These are phyloP conservation scores for Mythimna impura DNA, from an alignment of 2,888 invertebrate species.

Conservation along the genomic window DNA sequence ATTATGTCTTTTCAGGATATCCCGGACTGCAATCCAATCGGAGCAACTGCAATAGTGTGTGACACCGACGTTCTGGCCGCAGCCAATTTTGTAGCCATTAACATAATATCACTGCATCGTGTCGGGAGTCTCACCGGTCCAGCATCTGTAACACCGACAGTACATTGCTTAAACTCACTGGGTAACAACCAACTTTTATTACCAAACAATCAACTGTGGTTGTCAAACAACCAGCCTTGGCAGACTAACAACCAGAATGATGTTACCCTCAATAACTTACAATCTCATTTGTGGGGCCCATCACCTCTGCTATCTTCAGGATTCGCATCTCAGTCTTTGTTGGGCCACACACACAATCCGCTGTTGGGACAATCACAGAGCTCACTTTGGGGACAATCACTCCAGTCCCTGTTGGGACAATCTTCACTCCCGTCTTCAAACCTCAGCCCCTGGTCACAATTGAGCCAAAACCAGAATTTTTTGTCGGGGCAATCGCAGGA, in stretches of 20 bases:
- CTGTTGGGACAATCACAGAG: background rate
- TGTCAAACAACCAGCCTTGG: background rate
- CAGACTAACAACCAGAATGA: background rate
- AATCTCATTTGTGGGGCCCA: background rate
- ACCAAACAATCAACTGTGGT: constrained; percentile 7
- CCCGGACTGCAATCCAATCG: background rate
- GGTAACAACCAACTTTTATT: constrained; percentile 3
- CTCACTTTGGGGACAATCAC: constrained; percentile 7
- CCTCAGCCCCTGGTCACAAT: background rate
- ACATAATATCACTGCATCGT: constrained; percentile 13
- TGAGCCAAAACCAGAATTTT: background rate
- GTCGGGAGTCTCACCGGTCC: background rate
- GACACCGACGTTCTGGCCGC: background rate
- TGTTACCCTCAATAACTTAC: background rate
- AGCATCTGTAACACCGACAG: constrained; percentile 1
- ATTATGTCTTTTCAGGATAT: background rate
- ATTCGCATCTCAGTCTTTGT: background rate
- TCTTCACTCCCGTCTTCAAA: background rate
- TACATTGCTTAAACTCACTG: background rate
- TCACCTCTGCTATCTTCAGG: background rate
- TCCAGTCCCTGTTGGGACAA: background rate
- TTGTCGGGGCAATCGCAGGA: background rate
- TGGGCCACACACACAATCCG: background rate
- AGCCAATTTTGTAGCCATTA: background rate
- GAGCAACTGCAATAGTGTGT: background rate